These are phyloP conservation scores for Spialia ferax DNA, from an alignment of 2,888 invertebrate genomes.

Conservation along the genomic window DNA sequence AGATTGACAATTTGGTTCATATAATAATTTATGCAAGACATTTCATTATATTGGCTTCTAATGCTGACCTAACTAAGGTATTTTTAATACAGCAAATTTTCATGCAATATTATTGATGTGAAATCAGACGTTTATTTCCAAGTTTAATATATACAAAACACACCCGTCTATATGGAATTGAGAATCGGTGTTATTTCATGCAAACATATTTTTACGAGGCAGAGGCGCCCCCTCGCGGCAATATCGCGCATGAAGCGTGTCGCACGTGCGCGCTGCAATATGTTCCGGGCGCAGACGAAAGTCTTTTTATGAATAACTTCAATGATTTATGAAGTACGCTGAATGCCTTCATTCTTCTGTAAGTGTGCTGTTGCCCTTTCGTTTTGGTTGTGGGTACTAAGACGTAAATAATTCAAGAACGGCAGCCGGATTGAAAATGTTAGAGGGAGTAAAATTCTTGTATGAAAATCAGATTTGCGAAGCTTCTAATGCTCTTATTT, in stretches of 20 bases:
- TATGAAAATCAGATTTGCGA: not conserved
- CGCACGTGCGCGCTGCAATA: slow-evolving; percentile 83
- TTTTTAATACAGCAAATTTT: not conserved
- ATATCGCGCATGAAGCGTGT: slow-evolving; percentile 82
- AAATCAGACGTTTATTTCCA: not conserved
- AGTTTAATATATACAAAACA: slow-evolving; percentile 13
- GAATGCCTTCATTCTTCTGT: slow-evolving; percentile 56
- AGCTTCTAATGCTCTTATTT: not conserved
- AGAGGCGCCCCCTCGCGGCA: slow-evolving; percentile 70
- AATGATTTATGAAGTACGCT: slow-evolving; percentile 80
- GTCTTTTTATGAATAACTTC: slow-evolving; percentile 84
- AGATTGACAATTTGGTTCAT: too few species aligned
- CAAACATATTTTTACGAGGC: slow-evolving; percentile 75
- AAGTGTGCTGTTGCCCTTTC: slow-evolving; percentile 48
- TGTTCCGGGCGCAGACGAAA: slow-evolving; percentile 70
- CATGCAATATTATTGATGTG: not conserved
- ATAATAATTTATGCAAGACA: too few species aligned
- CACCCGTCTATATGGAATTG: slow-evolving; percentile 8
- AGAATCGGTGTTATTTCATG: slow-evolving; percentile 48
- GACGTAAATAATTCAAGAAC: slow-evolving; percentile 38
- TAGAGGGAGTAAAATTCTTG: not conserved
- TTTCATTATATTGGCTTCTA: too few species aligned
- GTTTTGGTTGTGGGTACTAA: slow-evolving; percentile 34
- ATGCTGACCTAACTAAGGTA: too few species aligned
- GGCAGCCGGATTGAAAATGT: slow-evolving; percentile 8